Conservation (phyloP, 2,797 vertebrate species). For the Molossus molossus region DNA sequence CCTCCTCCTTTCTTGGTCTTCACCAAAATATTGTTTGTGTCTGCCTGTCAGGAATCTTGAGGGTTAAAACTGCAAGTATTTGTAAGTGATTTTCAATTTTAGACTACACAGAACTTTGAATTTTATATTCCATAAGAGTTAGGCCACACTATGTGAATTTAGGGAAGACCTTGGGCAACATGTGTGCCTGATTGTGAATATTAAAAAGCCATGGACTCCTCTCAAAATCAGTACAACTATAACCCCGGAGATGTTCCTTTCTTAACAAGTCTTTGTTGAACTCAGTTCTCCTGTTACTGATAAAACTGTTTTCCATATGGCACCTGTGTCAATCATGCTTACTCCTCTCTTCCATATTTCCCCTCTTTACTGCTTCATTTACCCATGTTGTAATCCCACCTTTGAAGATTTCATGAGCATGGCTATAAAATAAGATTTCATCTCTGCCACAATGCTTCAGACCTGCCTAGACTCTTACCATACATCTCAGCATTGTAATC, state of each 20-base stretch:
- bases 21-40: too few relatives aligned
- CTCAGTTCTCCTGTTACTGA: neutral
- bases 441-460: neutral
- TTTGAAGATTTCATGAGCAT: slow-evolving; percentile 12
- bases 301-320: neutral
- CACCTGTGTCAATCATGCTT: neutral
- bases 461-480: too few relatives aligned
- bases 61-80: neutral
- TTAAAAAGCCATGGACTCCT: neutral
- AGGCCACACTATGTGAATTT: neutral
- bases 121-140: neutral
- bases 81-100: neutral
- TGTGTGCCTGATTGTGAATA: neutral
- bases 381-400: neutral
- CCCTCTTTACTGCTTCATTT: neutral
- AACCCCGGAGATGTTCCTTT: neutral
- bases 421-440: neutral
- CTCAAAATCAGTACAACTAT: neutral
- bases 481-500: neutral
- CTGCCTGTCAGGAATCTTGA: neutral
- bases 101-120: neutral
- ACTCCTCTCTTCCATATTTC: neutral
- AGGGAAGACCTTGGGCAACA: neutral
- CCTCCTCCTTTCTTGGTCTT: too few relatives aligned
- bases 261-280: neutral